Evolutionary conservation across 2,797 vertebrate species (phyloP), one percentile per base, ranked within the genome.

Genomic region (Sandelia bainsii): DNA sequence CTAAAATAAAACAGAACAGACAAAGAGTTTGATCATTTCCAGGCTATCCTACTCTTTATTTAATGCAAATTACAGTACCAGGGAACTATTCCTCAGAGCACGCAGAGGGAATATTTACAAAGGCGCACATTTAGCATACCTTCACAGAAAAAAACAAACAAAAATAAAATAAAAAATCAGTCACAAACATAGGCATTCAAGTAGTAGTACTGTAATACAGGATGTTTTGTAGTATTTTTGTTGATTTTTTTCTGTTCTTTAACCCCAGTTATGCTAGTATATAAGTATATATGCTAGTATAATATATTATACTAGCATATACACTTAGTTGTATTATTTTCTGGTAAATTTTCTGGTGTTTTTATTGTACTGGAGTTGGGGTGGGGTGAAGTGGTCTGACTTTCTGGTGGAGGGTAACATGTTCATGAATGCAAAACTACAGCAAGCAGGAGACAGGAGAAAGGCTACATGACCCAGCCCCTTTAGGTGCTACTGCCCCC

Each of bases 51-150:
- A 99, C 96, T 96, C 96, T 98, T 99, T 99, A 98, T 99, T 99
- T 98, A 98, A 99, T 99, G 98, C 97, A 98, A 99, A 99, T 98
- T 98, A 99, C 97, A 98, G 97, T 98, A 98, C 97, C 98, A 97
- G 97, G 96, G 97, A 98, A 98, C 97, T 99, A 97, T 97, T 97
- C 97, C 94, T 96, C 94, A 94, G 96, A 94, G 97, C 96, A 99
- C 98, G 97, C 92, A 97, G 96, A 96, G 89, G 90, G 97, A 97
- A 96, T 99, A 98, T 98, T 97, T 99, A 99, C 97, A 99, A 90
- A 87, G 92, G 91, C 93, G 96, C 96, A 98, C 96, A 97, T 97
- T 96, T 95, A 97, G 96, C 97, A 98, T 98, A 98, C 96, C 95
- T 96, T 96, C 96, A 98, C 96, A 97, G 96, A 92, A 95, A 90